A percentile compares a stretch with the other conserved stretches of the same genome.
Conservation (phyloP, 1,140 invertebrate genomes). For the Diuraphis noxia region DNA sequence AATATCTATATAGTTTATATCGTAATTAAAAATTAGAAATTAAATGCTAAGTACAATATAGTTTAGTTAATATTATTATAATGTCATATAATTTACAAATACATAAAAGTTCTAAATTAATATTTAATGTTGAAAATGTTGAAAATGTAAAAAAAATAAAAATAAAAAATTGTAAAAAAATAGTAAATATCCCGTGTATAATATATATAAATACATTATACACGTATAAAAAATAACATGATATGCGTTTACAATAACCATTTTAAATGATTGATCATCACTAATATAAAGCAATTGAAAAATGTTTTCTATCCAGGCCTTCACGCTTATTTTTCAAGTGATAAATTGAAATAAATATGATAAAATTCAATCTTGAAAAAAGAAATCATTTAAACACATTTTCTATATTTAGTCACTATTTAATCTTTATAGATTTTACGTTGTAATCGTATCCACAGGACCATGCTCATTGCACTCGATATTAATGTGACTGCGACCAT, state of each 20-base stretch:
- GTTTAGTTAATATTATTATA: neutral
- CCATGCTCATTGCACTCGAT: conserved; percentile 43
- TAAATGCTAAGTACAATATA: neutral
- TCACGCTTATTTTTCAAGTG: neutral
- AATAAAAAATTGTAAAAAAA: neutral
- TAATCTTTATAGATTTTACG: conserved; percentile 25
- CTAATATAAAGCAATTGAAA: neutral
- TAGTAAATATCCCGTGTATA: neutral
- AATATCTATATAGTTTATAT: neutral
- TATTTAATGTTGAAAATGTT: neutral
- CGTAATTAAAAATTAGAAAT: neutral
- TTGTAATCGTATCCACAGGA: conserved; percentile 38
- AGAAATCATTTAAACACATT: neutral
- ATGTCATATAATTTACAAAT: neutral
- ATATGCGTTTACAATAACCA: neutral
- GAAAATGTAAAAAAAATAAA: neutral
- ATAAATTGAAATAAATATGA: neutral
- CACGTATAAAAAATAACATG: neutral
- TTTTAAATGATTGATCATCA: neutral
- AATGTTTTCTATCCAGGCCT: neutral
- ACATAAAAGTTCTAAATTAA: neutral
- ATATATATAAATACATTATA: neutral
- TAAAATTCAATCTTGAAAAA: neutral
- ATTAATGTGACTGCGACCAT: conserved; percentile 39
- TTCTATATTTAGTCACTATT: neutral